These are phyloP conservation scores for Ancistrus triradiatus DNA, from an alignment of 2,113 vertebrate species.

Conservation along the genomic window DNA sequence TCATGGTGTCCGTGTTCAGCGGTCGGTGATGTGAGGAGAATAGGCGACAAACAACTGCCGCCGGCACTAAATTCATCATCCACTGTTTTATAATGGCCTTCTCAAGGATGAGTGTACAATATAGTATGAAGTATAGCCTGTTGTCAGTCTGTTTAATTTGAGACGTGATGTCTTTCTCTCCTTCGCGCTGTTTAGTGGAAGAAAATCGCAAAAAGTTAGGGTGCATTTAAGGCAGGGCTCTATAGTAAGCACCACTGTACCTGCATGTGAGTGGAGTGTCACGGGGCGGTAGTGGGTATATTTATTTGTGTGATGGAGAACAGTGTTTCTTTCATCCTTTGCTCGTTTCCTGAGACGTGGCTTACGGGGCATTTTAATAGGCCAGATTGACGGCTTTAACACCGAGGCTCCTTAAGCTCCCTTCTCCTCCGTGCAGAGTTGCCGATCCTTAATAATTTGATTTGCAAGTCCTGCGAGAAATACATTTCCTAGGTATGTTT, in stretches of 20 bases:
- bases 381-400: constrained; percentile 31
- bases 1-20: constrained; percentile 64
- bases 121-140: constrained; percentile 51
- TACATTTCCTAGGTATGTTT: constrained; percentile 71
- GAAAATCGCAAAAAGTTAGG: no score
- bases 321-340: no score
- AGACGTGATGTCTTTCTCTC: constrained; percentile 51
- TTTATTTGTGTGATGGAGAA: no score
- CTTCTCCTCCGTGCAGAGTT: constrained; percentile 11
- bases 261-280: no score
- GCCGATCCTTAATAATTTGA: constrained; percentile 60
- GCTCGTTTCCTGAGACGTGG: no score
- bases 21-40: constrained; percentile 62
- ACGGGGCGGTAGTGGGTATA: no score
- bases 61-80: constrained; percentile 66
- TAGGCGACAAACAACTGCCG: constrained; percentile 53
- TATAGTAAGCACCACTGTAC: no score
- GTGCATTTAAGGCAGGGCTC: no score
- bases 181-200: no score
- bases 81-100: constrained; percentile 56
- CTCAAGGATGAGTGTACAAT: constrained; percentile 50
- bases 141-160: constrained; percentile 56
- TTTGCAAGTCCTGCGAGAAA: constrained; percentile 62
- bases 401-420: constrained; percentile 17
- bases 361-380: constrained; percentile 39